Base-by-base conservation (phyloP, 2,888 invertebrate species). In the Drosophila merina region DNA sequence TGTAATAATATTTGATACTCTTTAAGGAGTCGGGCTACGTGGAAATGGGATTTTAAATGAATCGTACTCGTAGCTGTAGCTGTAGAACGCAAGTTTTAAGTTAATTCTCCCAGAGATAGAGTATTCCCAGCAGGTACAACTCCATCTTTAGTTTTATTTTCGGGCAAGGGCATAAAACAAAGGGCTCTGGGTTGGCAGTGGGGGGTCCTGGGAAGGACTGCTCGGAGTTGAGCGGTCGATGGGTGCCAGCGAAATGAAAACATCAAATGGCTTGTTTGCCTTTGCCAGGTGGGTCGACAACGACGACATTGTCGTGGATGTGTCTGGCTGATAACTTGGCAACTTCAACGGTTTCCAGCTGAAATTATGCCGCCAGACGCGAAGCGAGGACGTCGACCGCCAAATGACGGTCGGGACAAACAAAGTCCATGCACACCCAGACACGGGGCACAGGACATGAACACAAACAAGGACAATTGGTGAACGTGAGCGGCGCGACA, bases 281-380 rank as follows among this genome's bases (percentile, higher is more conserved):
- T 74, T 66, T 64, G 74, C 76, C 81, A 81, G 81, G 81, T 81
- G 80, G 74, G 67, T 63, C 67, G 71, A 44, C 60, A 62, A 36
- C 62, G 50, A 20, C 20, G 40, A 25, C 60, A 57, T 26, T 36
- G 59, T 33, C 36, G 69, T 12, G 28, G 8, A 33, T 33, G 38
- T 62, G 79, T 77, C 80, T 79, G 83, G 69, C 77, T 83, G 81
- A 86, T 86, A 84, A 79, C 86, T 83, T 81, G 83, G 75, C 79
- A 81, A 83, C 79, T 82, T 77, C 68, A 77, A 74, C 52, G 71
- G 76, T 14, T 14, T 14, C 14, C 14, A 14, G 14, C 62, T 76
- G 72, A 44, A 86, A 86, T 86, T 86, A 86, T 86, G 84, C 79
- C 83, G 72, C 57, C 72, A 75, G 74, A 75, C 75, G 66, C 25